Evolutionary conservation across 2,113 vertebrate species (phyloP).

Genomic region (Capreolus pygargus): DNA sequence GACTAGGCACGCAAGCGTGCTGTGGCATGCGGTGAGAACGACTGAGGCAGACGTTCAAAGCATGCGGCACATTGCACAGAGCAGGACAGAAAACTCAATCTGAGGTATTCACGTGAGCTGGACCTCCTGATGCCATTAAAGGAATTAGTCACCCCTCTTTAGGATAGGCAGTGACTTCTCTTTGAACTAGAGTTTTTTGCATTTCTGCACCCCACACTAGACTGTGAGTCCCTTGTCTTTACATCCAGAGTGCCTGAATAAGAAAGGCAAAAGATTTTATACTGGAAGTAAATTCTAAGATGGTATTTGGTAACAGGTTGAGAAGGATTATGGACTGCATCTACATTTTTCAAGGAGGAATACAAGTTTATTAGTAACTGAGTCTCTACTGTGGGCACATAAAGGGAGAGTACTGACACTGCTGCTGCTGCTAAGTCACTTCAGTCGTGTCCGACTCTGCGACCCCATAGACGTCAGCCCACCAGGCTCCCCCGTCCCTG

Average conservation of each 20-base stretch:
- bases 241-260: background rate
- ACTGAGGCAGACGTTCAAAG: background rate
- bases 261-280: background rate
- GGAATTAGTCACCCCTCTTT: background rate
- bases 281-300: background rate
- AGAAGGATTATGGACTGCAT: background rate
- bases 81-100: background rate
- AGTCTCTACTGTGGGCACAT: background rate
- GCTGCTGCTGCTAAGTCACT: too few relatives aligned
- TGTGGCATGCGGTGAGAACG: background rate
- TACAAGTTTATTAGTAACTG: background rate
- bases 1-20: background rate
- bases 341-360: background rate
- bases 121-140: background rate
- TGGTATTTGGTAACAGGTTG: background rate
- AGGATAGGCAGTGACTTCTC: background rate
- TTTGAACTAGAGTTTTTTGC: background rate
- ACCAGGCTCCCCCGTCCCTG: too few relatives aligned
- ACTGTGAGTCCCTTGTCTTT: background rate
- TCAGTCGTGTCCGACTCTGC: too few relatives aligned
- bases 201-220: background rate
- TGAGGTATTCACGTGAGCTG: background rate
- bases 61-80: background rate
- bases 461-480: too few relatives aligned
- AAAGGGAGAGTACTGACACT: background rate